Evolutionary conservation across 2,113 vertebrate species (phyloP), one percentile per base, ranked within the genome.

Genomic region (Dromaius novaehollandiae): DNA sequence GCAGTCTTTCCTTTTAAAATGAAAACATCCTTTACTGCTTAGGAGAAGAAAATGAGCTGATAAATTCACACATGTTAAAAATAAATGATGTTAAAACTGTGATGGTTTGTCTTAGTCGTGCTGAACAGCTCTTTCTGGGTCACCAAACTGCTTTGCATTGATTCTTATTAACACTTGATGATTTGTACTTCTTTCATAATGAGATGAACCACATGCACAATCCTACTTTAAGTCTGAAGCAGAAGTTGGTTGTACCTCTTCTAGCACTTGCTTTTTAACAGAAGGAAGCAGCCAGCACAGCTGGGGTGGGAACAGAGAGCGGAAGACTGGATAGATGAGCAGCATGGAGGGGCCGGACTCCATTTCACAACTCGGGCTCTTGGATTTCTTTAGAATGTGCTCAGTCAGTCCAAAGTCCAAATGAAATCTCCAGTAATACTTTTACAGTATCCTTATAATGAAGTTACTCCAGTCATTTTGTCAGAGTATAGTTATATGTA

Each of bases 141-240:
- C 75, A 42, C 36, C 30, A 32, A 17, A 15, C 48, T 86, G 34
- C 34, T 81, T 63, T 92, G 69, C 28, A 2, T 18, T 65, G n/a
- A 15, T 92, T 92, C 63, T 50, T 56, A 46, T 50, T 60, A 46
- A 40, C 66, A 69, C 85, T 83, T 86, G 79, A 38, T 86, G 85
- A 60, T 40, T 77, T 22, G 20, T 69, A n/a, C n/a, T 4, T 58
- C 38, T 81, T 48, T 50, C 28, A 4, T 38, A 55, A 75, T 0
- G 4, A 36, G 17, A 3, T 40, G 48, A 89, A 73, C 0, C 0
- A 48, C 30, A 5, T 2, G 2, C 44, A 4, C 12, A 7, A 44
- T 50, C 48, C 25, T 30, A 1, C 32, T 13, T 58, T 36, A 76
- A 40, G 48, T 50, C 46, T 50, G 68, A 70, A 70, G 46, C 68